These are phyloP conservation scores for Dexiosoma caninum DNA, from an alignment of 2,888 invertebrate species.

Conservation along the genomic window DNA sequence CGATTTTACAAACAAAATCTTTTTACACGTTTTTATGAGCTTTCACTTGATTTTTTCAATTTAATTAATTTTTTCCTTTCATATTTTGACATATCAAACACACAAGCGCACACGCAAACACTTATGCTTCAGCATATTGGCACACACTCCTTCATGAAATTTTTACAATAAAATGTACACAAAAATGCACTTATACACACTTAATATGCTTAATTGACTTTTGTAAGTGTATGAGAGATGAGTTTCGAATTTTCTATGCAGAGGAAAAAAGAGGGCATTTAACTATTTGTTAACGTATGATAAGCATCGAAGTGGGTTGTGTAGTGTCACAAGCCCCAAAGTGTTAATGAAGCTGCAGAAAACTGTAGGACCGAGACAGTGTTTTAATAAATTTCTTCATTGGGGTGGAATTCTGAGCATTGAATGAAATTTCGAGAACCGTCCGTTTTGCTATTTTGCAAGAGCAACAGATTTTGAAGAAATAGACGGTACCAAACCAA, in stretches of 20 bases:
- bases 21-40: slow-evolving; percentile 20
- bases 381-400: neutral
- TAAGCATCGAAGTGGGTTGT: neutral
- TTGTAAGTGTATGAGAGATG: slow-evolving; percentile 47
- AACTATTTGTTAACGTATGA: slow-evolving; percentile 9
- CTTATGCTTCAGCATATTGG: neutral
- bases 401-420: no score
- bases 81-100: neutral
- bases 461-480: no score
- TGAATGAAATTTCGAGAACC: no score
- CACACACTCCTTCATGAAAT: slow-evolving; percentile 10
- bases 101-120: neutral
- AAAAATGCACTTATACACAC: slow-evolving; percentile 66
- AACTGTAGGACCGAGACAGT: neutral
- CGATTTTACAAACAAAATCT: neutral
- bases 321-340: neutral
- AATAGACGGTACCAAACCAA: no score
- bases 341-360: slow-evolving; percentile 17
- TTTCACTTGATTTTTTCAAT: slow-evolving; percentile 32
- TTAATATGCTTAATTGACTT: slow-evolving; percentile 76
- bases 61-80: neutral
- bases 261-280: neutral
- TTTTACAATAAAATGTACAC: slow-evolving; percentile 62
- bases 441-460: no score
- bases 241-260: neutral